A percentile compares a stretch with the other conserved stretches of the same genome.
Conservation (phyloP, 1,140 invertebrate species). For the Oryzaephilus surinamensis region DNA sequence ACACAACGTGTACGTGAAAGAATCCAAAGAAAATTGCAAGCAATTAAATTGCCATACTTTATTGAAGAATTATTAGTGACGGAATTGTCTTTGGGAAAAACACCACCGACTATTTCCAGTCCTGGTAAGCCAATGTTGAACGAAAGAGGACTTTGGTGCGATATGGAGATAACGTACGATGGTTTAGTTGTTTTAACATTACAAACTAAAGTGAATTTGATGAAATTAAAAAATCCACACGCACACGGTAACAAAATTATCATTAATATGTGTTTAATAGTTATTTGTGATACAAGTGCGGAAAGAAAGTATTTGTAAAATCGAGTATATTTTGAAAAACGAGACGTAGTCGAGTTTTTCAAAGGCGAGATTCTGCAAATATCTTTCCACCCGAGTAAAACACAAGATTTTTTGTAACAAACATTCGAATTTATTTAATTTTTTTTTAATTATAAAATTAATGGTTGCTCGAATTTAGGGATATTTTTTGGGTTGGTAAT, state of each 20-base stretch:
- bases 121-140: constrained; percentile 66
- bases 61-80: constrained; percentile 74
- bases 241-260: constrained; percentile 15
- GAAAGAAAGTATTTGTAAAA: no score
- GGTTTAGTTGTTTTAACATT: constrained; percentile 82
- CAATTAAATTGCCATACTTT: constrained; percentile 80
- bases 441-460: background rate
- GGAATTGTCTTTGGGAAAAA: constrained; percentile 63
- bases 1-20: constrained; percentile 56
- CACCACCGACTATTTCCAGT: constrained; percentile 65
- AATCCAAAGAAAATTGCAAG: constrained; percentile 76
- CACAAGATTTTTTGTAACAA: no score
- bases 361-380: no score
- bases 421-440: no score
- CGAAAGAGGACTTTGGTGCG: constrained; percentile 84
- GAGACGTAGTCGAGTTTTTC: no score
- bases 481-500: no score
- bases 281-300: no score
- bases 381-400: no score
- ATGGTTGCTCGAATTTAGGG: no score
- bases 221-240: constrained; percentile 60
- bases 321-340: no score
- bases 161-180: constrained; percentile 82
- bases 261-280: background rate
- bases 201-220: constrained; percentile 90